Evolutionary conservation across 2,888 invertebrate species (phyloP).

Genomic region (Epirrhoe tristata): DNA sequence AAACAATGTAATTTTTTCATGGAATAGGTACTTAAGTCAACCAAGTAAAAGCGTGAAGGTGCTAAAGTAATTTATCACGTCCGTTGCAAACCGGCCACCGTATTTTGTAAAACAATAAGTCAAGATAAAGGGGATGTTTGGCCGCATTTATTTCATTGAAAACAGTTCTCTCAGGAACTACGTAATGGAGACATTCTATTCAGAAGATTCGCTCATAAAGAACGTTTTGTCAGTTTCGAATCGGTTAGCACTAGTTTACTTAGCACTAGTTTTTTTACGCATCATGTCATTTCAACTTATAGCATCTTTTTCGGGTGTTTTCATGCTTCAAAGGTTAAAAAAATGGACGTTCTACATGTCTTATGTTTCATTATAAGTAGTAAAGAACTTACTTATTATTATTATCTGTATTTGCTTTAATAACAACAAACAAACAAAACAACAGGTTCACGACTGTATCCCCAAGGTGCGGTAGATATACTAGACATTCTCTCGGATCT

Average conservation of each 20-base stretch:
- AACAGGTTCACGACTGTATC: no score
- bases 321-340: no score
- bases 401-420: no score
- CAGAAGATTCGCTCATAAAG: slow-evolving; percentile 54
- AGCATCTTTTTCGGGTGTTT: background rate
- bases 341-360: no score
- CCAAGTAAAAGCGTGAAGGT: background rate
- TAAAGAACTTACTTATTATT: no score
- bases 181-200: slow-evolving; percentile 48
- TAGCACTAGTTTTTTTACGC: slow-evolving; percentile 6
- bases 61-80: background rate
- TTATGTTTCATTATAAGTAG: no score
- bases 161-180: slow-evolving; percentile 37
- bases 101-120: background rate
- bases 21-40: no score
- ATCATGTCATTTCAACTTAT: background rate
- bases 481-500: no score
- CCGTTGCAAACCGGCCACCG: background rate
- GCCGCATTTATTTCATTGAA: slow-evolving; percentile 48
- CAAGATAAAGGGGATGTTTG: slow-evolving; percentile 30
- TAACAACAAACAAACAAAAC: no score
- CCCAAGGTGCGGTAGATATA: no score
- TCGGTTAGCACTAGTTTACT: background rate
- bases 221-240: slow-evolving; percentile 47
- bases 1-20: no score